These are phyloP conservation scores for Stictonetta naevosa DNA, from an alignment of 2,113 vertebrate genomes.

Conservation along the genomic window DNA sequence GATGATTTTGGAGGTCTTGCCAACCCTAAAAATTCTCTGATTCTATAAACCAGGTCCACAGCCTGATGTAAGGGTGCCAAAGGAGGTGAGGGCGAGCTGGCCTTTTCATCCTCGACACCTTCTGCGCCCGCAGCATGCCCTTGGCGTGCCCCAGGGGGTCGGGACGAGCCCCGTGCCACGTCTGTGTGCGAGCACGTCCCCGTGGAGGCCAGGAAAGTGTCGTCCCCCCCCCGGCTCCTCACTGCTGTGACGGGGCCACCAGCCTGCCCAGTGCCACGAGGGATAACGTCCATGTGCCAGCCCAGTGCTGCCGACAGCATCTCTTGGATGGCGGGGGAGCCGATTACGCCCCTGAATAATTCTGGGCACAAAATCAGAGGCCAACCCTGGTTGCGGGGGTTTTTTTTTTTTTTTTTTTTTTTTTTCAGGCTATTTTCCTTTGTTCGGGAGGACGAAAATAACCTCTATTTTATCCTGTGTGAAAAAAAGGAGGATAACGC, in stretches of 20 bases:
- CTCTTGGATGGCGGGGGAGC: neutral
- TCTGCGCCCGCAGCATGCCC: rapidly evolving
- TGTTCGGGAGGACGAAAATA: neutral
- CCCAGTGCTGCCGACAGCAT: neutral
- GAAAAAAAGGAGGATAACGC: neutral
- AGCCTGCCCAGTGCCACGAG: neutral
- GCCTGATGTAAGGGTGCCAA: rapidly evolving
- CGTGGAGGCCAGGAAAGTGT: too few relatives aligned
- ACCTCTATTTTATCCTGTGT: neutral
- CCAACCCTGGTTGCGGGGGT: neutral
- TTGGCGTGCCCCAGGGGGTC: rapidly evolving
- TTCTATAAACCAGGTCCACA: neutral
- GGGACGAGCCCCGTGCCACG: rapidly evolving
- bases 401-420: too few relatives aligned
- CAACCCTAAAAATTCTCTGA: too few relatives aligned
- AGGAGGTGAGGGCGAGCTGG: rapidly evolving
- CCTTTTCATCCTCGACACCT: neutral
- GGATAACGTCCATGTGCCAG: neutral
- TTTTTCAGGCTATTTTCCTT: neutral
- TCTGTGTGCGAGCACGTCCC: too few relatives aligned
- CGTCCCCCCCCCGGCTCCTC: neutral
- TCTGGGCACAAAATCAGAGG: neutral
- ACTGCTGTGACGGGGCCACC: neutral
- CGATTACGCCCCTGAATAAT: neutral
- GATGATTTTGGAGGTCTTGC: too few relatives aligned